Evolutionary conservation across 1,140 invertebrate genomes (phyloP).

Genomic region (Drosophila parvula): DNA sequence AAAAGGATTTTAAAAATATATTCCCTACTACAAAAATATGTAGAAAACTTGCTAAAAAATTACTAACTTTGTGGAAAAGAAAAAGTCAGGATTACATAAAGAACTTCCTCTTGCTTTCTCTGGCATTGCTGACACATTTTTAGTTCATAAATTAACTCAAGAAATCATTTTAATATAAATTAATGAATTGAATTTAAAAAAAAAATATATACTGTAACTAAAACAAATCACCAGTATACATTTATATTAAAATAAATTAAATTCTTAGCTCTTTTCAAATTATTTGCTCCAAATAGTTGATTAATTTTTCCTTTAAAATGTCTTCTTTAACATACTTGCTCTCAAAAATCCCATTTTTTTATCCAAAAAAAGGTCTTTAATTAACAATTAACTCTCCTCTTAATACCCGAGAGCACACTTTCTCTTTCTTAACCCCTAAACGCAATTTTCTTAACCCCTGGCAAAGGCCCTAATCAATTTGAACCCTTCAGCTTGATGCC

Average conservation of each 20-base stretch:
- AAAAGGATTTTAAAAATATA: too few relatives aligned
- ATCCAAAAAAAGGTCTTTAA: background rate
- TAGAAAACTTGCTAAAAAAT: too few relatives aligned
- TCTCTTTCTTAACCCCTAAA: background rate
- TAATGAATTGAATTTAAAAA: too few relatives aligned
- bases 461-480: constrained; percentile 49
- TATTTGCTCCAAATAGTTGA: background rate
- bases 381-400: background rate
- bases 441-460: constrained; percentile 26
- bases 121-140: too few relatives aligned
- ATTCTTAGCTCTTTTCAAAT: background rate
- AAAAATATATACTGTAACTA: too few relatives aligned
- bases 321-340: background rate
- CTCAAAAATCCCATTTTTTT: background rate
- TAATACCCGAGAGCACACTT: background rate
- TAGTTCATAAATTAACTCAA: too few relatives aligned
- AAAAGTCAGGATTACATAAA: too few relatives aligned
- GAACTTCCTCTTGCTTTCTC: too few relatives aligned
- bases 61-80: too few relatives aligned
- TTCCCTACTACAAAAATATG: too few relatives aligned
- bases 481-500: constrained; percentile 45
- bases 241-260: background rate
- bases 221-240: too few relatives aligned
- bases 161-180: too few relatives aligned
- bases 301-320: background rate